phyloP scores from a whole-genome alignment of 2,888 invertebrate genomes.

The Diarsia mendica region DNA sequence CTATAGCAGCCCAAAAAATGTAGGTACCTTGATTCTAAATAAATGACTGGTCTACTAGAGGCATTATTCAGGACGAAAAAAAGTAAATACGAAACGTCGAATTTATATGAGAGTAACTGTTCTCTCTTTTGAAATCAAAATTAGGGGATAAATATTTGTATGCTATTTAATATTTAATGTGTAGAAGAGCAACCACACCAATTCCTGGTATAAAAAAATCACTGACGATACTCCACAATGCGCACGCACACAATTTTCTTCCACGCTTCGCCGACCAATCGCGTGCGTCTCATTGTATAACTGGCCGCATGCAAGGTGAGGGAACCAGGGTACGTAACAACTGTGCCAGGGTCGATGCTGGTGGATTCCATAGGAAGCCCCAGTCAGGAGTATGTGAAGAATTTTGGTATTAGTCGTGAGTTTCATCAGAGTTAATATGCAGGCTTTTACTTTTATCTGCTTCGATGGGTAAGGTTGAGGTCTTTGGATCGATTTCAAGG shows the following conservation, averaged over 20 bases:
- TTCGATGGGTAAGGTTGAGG: neutral
- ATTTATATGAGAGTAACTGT: too few species aligned
- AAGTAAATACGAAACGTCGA: too few species aligned
- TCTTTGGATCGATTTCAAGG: neutral
- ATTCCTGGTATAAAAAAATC: conserved; percentile 20
- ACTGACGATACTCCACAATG: conserved; percentile 38
- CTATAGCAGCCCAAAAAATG: too few species aligned
- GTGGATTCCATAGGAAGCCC: conserved; percentile 26
- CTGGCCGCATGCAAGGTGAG: conserved; percentile 49
- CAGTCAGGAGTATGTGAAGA: conserved; percentile 5
- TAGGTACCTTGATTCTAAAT: too few species aligned
- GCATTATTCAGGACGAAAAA: too few species aligned
- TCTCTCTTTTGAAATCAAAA: too few species aligned
- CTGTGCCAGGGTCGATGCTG: conserved; percentile 60
- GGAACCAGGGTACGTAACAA: conserved; percentile 56
- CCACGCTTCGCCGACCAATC: conserved; percentile 52
- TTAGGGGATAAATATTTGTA: too few species aligned
- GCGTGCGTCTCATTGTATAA: conserved; percentile 65
- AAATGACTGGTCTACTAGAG: too few species aligned
- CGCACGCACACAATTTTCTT: conserved; percentile 54
- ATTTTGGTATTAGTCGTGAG: conserved; percentile 26
- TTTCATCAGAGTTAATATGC: conserved; percentile 4
- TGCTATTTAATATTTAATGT: too few species aligned
- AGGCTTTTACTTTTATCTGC: too few species aligned
- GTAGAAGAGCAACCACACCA: too few species aligned